Evolutionary conservation across 2,113 vertebrate genomes (phyloP), one percentile per base, ranked within the genome.

Genomic region (Eulacestoma nigropectus): DNA sequence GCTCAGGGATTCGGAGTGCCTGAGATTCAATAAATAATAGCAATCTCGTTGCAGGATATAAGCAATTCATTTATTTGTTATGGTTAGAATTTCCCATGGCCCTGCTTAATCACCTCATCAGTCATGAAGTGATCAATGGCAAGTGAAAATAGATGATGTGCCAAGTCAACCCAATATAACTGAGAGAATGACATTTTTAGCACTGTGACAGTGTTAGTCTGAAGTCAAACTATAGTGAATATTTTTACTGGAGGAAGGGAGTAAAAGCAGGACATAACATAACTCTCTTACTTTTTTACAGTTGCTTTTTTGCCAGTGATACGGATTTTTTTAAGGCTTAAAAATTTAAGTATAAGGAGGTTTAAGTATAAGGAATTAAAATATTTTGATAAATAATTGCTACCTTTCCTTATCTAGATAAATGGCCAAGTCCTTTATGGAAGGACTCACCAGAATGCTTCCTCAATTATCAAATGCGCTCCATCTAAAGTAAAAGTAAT

Each of bases 391-490:
- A 73, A 46, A 76, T 94, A 90, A 93, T 97, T 88, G 8, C 32
- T 59, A 0, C 44, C n/a, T 92, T 95, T 26, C 50, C 63, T 86
- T 87, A 55, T 37, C 30, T 93, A 99, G 99, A 99, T 99, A 97
- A 99, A 99, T 91, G 99, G 99, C 13, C 99, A 99, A 87, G 98
- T 99, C 89, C 98, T 99, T 6, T 99, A 99, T 76, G 99, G 99
- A 96, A 99, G 98, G 96, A 99, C 99, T 94, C 99, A 99, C 96
- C 99, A 99, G 95, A 99, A 99, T 75, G 99, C 99, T 73, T 99
- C 99, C 16, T 99, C 99, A 90, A 99, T 99, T 80, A 99, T 99
- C 96, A 99, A 99, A 97, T 98, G 99, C 57, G 98, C 99, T 23
- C 98, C 98, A 41, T 99, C 99, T 52, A 99, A 98, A 98, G 99